A percentile compares a stretch with the other conserved stretches of the same genome.
Conservation (phyloP, 2,888 invertebrate genomes). For the Metallyticus violacea region DNA sequence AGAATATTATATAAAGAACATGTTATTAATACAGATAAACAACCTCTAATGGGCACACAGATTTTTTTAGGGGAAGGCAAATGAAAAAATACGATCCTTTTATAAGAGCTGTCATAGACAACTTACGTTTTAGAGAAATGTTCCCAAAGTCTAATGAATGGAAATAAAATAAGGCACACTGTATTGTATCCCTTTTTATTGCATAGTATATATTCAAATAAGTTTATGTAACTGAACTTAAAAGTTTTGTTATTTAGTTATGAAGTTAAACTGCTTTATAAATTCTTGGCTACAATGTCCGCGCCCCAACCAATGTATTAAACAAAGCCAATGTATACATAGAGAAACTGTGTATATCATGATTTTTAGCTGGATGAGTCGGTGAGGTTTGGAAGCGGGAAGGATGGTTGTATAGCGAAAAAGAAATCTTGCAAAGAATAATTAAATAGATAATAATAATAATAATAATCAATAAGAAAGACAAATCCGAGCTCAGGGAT, state of each 20-base stretch:
- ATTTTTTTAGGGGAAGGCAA: too few relatives aligned
- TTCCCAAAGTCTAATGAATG: too few relatives aligned
- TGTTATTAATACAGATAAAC: too few relatives aligned
- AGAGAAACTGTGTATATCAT: not conserved
- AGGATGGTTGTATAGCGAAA: not conserved
- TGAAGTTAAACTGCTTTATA: too few relatives aligned
- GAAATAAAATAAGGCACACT: too few relatives aligned
- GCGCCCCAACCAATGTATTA: not conserved
- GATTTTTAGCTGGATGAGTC: not conserved
- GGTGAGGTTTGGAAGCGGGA: not conserved
- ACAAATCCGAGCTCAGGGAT: not conserved
- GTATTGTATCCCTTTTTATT: too few relatives aligned
- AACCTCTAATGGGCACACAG: too few relatives aligned
- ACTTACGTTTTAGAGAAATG: too few relatives aligned
- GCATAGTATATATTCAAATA: not conserved
- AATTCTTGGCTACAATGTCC: not conserved
- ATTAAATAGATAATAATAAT: not conserved
- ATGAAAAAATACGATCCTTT: too few relatives aligned
- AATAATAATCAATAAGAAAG: not conserved
- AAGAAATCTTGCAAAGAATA: constrained; percentile 1
- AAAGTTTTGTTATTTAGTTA: not conserved
- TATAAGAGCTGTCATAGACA: too few relatives aligned
- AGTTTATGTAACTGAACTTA: not conserved
- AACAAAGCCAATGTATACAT: not conserved
- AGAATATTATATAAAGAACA: too few relatives aligned